phyloP scores from a whole-genome alignment of 2,888 invertebrate genomes.

The Tenthredo notha region DNA sequence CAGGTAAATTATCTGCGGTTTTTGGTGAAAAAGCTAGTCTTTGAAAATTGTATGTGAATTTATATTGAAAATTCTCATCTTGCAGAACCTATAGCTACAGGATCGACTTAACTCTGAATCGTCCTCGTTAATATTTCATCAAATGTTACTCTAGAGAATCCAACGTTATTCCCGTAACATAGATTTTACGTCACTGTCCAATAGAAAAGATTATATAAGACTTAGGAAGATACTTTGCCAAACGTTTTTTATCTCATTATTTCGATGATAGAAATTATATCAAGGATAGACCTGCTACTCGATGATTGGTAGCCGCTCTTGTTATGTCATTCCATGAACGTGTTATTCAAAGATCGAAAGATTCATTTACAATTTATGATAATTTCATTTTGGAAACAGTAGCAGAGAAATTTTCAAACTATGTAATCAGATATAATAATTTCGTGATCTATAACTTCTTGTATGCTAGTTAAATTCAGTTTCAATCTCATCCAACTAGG shows the following conservation, averaged over 20 bases:
- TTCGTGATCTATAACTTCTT: neutral
- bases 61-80: slow-evolving; percentile 57
- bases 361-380: neutral
- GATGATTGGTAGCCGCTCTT: neutral
- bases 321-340: neutral
- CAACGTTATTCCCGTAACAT: neutral
- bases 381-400: neutral
- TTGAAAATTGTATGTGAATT: slow-evolving; percentile 37
- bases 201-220: slow-evolving; percentile 13
- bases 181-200: slow-evolving; percentile 25
- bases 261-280: neutral
- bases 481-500: neutral
- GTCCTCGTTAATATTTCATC: neutral
- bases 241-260: slow-evolving; percentile 20
- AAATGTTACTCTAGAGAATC: slow-evolving; percentile 27
- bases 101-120: slow-evolving; percentile 62
- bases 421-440: neutral
- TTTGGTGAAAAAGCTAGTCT: neutral
- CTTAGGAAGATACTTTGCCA: slow-evolving; percentile 36
- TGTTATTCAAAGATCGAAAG: neutral
- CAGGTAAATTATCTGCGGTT: neutral
- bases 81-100: slow-evolving; percentile 70
- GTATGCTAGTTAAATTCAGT: neutral
- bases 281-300: neutral
- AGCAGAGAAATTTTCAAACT: neutral